These are phyloP conservation scores for Esperia sulphurella DNA, from an alignment of 2,888 invertebrate species.

Conservation along the genomic window DNA sequence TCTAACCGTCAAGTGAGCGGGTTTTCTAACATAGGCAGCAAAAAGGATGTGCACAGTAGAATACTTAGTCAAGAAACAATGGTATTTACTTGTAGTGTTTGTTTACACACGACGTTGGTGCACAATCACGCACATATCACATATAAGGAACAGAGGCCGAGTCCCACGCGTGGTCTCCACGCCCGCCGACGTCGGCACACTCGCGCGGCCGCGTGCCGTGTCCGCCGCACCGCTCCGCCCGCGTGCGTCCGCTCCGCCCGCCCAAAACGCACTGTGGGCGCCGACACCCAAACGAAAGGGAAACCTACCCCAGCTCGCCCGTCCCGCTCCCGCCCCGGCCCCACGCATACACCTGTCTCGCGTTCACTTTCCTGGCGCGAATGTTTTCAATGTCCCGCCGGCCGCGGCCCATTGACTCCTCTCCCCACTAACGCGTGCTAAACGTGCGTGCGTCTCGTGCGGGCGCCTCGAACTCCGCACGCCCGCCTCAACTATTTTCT, in stretches of 20 bases:
- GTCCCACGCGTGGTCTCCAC: slow-evolving; percentile 2
- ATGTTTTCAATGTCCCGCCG: slow-evolving; percentile 50
- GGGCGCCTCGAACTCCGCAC: too few relatives aligned
- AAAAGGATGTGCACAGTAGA: too few relatives aligned
- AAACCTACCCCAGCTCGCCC: slow-evolving; percentile 51
- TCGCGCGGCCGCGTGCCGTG: neutral
- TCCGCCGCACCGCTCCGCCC: too few relatives aligned
- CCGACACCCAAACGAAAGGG: slow-evolving; percentile 58
- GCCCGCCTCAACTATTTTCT: too few relatives aligned
- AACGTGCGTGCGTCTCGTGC: slow-evolving; percentile 29
- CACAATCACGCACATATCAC: too few relatives aligned
- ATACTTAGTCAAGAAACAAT: too few relatives aligned
- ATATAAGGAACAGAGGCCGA: too few relatives aligned
- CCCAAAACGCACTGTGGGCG: slow-evolving; percentile 2
- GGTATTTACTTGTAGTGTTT: too few relatives aligned
- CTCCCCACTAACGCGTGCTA: slow-evolving; percentile 28
- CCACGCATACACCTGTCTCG: slow-evolving; percentile 30
- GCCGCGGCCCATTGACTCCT: slow-evolving; percentile 64
- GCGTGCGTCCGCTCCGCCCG: neutral
- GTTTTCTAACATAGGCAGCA: too few relatives aligned
- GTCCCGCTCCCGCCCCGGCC: slow-evolving; percentile 25
- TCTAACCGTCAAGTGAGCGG: too few relatives aligned
- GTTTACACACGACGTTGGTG: too few relatives aligned
- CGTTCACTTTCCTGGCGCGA: slow-evolving; percentile 36
- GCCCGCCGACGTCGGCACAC: slow-evolving; percentile 11